Conservation (phyloP, 2,888 invertebrate genomes). For the Morpho achilles region DNA sequence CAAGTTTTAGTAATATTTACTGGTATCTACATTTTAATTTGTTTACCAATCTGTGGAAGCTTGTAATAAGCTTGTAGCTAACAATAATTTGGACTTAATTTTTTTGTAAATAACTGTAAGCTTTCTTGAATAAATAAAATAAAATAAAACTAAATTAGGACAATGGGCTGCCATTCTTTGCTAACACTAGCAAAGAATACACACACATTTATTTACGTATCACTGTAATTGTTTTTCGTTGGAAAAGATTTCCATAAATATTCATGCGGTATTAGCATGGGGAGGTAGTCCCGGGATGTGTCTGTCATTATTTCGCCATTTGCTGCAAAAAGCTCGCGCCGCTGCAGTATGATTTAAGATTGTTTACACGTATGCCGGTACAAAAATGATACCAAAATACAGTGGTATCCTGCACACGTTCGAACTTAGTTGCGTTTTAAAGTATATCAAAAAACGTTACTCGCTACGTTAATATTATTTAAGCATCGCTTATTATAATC, state of each 20-base stretch:
- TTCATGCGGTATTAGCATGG: conserved; percentile 73
- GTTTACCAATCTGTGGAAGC: too few relatives aligned
- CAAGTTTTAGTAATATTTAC: too few relatives aligned
- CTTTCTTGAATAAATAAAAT: too few relatives aligned
- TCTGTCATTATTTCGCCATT: conserved; percentile 74
- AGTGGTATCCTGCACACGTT: not conserved
- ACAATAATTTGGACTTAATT: too few relatives aligned
- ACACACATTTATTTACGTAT: conserved; percentile 20
- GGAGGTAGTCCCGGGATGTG: conserved; percentile 49
- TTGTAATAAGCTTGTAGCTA: too few relatives aligned
- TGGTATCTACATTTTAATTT: too few relatives aligned
- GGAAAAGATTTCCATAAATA: conserved; percentile 70
- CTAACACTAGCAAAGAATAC: not conserved
- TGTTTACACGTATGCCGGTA: conserved; percentile 23
- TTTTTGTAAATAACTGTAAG: too few relatives aligned
- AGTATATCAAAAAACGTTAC: not conserved
- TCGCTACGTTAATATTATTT: too few relatives aligned
- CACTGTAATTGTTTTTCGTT: conserved; percentile 43
- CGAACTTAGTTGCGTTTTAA: not conserved
- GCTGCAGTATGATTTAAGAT: conserved; percentile 27
- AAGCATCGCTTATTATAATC: too few relatives aligned
- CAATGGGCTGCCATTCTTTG: too few relatives aligned
- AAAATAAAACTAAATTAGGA: too few relatives aligned
- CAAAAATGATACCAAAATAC: conserved; percentile 10
- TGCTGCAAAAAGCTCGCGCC: conserved; percentile 56